Percentiles rank a stretch among this genome's conserved stretches.
Evolutionary conservation across 2,888 invertebrate genomes (phyloP).

Genomic region (Macrosiphum euphorbiae): DNA sequence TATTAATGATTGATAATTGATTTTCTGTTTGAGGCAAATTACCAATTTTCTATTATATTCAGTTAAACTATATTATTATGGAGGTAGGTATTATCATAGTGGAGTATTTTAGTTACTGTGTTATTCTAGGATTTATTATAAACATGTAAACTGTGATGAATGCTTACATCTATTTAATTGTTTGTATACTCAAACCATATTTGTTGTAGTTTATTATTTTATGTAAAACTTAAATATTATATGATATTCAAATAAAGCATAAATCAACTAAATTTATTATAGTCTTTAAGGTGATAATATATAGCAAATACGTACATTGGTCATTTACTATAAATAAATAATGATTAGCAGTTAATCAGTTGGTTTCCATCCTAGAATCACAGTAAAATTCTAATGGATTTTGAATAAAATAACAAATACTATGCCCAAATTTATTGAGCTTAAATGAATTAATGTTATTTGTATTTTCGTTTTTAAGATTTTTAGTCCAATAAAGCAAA

Average conservation of each 20-base stretch:
- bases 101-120: neutral
- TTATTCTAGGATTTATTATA: constrained; percentile 12
- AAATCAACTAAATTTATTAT: neutral
- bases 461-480: neutral
- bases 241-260: neutral
- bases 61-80: neutral
- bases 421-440: too few species aligned
- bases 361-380: neutral
- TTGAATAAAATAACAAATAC: neutral
- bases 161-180: neutral
- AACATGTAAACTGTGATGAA: neutral
- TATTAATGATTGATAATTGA: neutral
- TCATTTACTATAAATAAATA: neutral
- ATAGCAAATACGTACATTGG: neutral
- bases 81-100: neutral
- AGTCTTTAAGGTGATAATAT: neutral
- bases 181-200: neutral
- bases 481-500: neutral
- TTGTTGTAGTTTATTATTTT: neutral
- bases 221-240: neutral
- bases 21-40: neutral
- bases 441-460: neutral
- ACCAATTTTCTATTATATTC: neutral
- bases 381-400: neutral
- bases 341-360: neutral